phyloP scores from a whole-genome alignment of 2,113 vertebrate genomes.

The Nymphicus hollandicus region DNA sequence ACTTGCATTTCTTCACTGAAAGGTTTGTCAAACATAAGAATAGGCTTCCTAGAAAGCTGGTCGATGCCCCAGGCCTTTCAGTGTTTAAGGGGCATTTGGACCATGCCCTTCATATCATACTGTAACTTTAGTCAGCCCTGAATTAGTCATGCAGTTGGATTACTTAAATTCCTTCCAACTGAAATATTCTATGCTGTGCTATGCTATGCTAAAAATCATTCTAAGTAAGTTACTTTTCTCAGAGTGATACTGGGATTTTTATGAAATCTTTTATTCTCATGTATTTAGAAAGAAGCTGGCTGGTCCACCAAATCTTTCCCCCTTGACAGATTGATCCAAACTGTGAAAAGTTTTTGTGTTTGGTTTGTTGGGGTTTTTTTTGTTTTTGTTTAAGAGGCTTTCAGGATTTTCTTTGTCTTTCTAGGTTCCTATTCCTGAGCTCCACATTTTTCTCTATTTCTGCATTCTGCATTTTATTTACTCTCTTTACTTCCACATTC shows the following conservation, averaged over 20 bases:
- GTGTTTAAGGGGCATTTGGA: neutral
- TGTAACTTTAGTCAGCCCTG: neutral
- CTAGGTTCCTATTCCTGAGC: neutral
- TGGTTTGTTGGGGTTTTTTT: neutral
- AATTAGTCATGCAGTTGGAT: neutral
- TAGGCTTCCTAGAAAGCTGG: neutral
- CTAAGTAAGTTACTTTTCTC: neutral
- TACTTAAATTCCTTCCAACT: neutral
- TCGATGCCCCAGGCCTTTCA: neutral
- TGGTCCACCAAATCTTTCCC: neutral
- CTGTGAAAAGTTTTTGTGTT: neutral
- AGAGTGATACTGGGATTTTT: too few species aligned
- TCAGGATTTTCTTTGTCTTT: neutral
- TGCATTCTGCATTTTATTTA: neutral
- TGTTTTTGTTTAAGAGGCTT: neutral
- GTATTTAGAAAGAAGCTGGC: neutral
- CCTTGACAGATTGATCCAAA: neutral
- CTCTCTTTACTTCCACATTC: neutral
- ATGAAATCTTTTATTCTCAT: neutral
- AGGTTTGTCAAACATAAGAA: neutral
- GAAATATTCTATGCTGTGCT: neutral
- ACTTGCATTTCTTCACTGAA: neutral
- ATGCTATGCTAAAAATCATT: neutral
- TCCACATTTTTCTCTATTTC: neutral
- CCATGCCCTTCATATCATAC: neutral